phyloP scores from a whole-genome alignment of 2,888 invertebrate genomes.

The Synanthedon formicaeformis region DNA sequence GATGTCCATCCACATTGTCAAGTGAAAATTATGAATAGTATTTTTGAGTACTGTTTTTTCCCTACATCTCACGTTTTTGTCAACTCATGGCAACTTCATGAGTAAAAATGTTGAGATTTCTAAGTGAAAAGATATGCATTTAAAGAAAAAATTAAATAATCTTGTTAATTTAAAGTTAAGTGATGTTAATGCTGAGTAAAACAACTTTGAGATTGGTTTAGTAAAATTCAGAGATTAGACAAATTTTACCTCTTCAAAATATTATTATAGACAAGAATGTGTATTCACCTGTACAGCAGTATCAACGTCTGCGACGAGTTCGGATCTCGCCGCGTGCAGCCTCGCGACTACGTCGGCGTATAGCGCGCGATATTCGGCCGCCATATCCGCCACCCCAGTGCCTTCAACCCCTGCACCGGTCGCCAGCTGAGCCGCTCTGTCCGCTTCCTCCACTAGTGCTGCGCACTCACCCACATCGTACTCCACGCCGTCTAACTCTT shows the following conservation, averaged over 20 bases:
- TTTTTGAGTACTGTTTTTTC: too few species aligned
- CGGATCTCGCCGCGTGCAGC: slow-evolving; percentile 42
- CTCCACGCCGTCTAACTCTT: slow-evolving; percentile 57
- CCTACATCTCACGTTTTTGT: too few species aligned
- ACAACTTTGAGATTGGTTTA: background rate
- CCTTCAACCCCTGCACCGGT: slow-evolving; percentile 10
- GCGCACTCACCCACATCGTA: slow-evolving; percentile 45
- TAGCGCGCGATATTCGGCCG: slow-evolving; percentile 49
- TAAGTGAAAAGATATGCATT: too few species aligned
- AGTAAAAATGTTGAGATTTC: too few species aligned
- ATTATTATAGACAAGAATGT: background rate
- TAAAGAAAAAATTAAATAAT: too few species aligned
- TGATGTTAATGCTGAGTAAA: background rate
- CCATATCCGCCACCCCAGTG: slow-evolving; percentile 43
- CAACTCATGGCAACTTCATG: too few species aligned
- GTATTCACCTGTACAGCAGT: slow-evolving; percentile 48
- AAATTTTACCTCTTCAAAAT: background rate
- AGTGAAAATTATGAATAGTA: too few species aligned
- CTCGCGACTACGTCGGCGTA: slow-evolving; percentile 42
- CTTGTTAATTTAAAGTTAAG: too few species aligned
- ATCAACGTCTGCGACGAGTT: slow-evolving; percentile 48
- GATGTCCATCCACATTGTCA: too few species aligned
- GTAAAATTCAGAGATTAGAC: background rate
- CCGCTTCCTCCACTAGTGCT: slow-evolving; percentile 43
- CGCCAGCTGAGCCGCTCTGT: slow-evolving; percentile 36